These are phyloP conservation scores for Drosophila robusta DNA, from an alignment of 2,888 invertebrate genomes.

Conservation along the genomic window DNA sequence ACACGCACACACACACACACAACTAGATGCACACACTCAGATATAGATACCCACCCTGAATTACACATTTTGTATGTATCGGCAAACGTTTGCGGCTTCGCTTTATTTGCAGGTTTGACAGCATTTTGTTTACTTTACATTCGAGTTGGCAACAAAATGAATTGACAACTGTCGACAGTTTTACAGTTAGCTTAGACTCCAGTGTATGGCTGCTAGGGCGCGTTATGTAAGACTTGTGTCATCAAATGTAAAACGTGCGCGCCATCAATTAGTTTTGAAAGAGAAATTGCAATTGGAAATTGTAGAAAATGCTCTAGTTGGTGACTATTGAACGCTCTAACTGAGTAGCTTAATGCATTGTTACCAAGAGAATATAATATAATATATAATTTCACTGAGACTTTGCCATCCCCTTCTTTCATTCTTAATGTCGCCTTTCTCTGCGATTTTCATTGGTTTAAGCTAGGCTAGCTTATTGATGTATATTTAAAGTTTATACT, in stretches of 20 bases:
- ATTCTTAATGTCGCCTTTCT: background rate
- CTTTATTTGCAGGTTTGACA: constrained; percentile 59
- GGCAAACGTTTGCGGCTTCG: constrained; percentile 46
- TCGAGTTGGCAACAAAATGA: constrained; percentile 40
- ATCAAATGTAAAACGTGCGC: constrained; percentile 7
- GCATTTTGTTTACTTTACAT: constrained; percentile 55
- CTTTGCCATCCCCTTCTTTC: no score
- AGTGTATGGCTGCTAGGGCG: background rate
- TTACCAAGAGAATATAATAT: no score
- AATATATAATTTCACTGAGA: no score
- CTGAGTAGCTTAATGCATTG: no score
- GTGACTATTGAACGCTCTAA: background rate
- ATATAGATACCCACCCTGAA: constrained; percentile 14
- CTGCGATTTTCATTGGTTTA: background rate
- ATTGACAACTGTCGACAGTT: constrained; percentile 49
- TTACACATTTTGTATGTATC: constrained; percentile 18
- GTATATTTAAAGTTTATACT: no score
- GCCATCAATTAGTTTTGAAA: constrained; percentile 20
- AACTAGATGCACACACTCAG: constrained; percentile 5
- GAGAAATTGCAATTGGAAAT: background rate
- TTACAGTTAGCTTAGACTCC: constrained; percentile 10
- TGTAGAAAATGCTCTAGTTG: no score
- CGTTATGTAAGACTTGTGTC: constrained; percentile 17
- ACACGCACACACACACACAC: constrained; percentile 9
- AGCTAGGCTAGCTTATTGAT: no score